Conservation (phyloP, 2,113 vertebrate genomes). For the Carassius auratus region DNA sequence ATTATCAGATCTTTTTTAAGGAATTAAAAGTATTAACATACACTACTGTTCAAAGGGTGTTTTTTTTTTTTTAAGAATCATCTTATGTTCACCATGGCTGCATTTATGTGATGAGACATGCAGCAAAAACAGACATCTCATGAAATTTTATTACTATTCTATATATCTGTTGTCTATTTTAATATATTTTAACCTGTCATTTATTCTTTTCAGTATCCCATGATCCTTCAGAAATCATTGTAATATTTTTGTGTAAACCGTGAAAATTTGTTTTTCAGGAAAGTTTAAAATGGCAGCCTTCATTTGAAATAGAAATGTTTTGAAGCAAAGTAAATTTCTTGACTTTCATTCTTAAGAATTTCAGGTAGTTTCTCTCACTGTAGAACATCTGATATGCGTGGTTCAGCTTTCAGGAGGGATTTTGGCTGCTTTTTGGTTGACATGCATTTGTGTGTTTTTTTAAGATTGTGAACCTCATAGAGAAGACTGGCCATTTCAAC, state of each 20-base stretch:
- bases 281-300: no score
- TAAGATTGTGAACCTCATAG: conserved; percentile 97
- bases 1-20: neutral
- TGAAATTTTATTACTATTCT: neutral
- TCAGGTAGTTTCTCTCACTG: neutral
- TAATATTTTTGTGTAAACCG: neutral
- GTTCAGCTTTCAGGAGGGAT: neutral
- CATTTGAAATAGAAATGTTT: no score
- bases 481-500: conserved; percentile 97
- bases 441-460: neutral
- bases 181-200: neutral
- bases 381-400: neutral
- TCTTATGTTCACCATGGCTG: neutral
- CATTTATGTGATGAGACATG: no score
- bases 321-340: no score
- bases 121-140: neutral
- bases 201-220: neutral
- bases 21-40: neutral
- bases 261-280: no score
- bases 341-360: no score
- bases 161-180: neutral
- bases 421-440: neutral
- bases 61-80: neutral
- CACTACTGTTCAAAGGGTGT: no score
- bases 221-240: neutral